phyloP scores from a whole-genome alignment of 1,140 invertebrate genomes.

The Drosophila pachea region DNA sequence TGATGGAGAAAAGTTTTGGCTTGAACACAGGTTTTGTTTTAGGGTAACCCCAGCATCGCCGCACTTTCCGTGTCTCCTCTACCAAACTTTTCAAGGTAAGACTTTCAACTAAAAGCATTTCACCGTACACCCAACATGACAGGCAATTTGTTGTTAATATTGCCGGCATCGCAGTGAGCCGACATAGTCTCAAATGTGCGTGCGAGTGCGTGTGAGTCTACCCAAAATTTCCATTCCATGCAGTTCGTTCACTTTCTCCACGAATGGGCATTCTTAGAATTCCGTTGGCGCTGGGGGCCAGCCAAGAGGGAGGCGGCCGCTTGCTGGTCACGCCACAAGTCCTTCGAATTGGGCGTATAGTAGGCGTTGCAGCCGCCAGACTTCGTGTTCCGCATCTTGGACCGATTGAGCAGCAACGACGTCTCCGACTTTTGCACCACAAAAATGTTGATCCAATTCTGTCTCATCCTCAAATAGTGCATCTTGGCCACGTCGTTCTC shows the following conservation, averaged over 20 bases:
- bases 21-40: conserved; percentile 71
- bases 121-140: conserved; percentile 38
- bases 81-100: conserved; percentile 2
- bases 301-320: conserved; percentile 3
- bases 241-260: conserved; percentile 50
- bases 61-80: not conserved
- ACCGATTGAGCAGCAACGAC: conserved; percentile 32
- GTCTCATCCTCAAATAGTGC: conserved; percentile 1
- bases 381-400: conserved; percentile 6
- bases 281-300: not conserved
- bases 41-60: conserved; percentile 18
- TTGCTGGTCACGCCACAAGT: not conserved
- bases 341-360: not conserved
- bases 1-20: conserved; percentile 36
- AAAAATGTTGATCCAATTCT: conserved; percentile 29
- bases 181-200: conserved; percentile 11
- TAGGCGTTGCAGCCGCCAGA: not conserved
- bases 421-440: conserved; percentile 31
- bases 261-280: conserved; percentile 39
- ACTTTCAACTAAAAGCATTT: conserved; percentile 70
- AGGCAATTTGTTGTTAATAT: conserved; percentile 43
- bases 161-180: not conserved
- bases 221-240: conserved; percentile 12
- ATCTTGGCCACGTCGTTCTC: not conserved
- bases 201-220: conserved; percentile 8